A percentile compares a stretch with the other conserved stretches of the same genome.
These are phyloP conservation scores for Intellagama lesueurii DNA, from an alignment of 2,797 vertebrate genomes.

Conservation along the genomic window DNA sequence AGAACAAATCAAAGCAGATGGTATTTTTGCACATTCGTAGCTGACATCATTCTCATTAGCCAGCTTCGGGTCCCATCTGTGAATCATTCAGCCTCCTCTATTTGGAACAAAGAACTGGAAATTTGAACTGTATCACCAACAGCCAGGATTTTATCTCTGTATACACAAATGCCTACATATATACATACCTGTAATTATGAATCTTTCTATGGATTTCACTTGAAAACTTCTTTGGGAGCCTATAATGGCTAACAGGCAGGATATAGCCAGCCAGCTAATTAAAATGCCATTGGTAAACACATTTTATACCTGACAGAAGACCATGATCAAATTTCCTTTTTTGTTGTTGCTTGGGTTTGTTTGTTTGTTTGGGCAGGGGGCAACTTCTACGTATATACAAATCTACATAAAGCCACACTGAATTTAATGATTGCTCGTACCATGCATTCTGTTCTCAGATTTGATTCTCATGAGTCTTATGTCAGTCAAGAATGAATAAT, in stretches of 20 bases:
- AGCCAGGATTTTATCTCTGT: too few relatives aligned
- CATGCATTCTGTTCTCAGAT: conserved; percentile 19
- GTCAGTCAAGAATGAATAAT: conserved; percentile 23
- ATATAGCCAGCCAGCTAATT: background rate
- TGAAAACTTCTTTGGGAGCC: background rate
- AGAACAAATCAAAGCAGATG: too few relatives aligned
- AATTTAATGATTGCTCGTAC: conserved; percentile 12
- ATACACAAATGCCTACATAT: background rate
- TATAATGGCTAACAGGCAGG: background rate
- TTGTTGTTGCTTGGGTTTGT: too few relatives aligned
- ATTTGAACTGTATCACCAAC: background rate
- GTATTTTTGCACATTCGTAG: too few relatives aligned
- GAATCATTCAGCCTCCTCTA: background rate
- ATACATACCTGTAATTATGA: background rate
- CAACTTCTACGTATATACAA: background rate
- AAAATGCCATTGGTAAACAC: background rate
- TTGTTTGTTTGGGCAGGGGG: too few relatives aligned
- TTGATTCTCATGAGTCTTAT: background rate
- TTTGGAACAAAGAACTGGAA: background rate
- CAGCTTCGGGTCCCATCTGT: background rate
- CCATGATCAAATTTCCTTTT: background rate
- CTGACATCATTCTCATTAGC: background rate
- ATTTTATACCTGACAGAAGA: background rate
- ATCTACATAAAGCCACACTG: background rate
- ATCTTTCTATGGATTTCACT: background rate